Evolutionary conservation across 2,888 invertebrate species (phyloP).

Genomic region (Athalia circularis): DNA sequence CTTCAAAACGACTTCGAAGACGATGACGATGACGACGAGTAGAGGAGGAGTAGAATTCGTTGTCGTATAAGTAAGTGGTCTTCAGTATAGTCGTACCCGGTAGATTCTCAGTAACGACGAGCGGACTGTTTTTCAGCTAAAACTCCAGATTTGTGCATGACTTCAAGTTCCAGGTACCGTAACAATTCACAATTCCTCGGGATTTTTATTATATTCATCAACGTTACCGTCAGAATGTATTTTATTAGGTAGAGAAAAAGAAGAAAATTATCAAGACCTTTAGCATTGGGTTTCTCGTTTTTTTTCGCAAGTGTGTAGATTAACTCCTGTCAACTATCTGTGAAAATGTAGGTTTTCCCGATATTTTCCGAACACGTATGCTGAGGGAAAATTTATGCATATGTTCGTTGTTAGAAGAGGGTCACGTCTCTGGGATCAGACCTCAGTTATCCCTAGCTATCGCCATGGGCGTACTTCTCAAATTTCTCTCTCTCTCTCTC

Average conservation of each 20-base stretch:
- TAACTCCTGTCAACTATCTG: background rate
- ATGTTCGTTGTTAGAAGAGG: conserved; percentile 12
- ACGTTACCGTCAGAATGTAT: no score
- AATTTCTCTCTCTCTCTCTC: background rate
- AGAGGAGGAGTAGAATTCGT: conserved; percentile 17
- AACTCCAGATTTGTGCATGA: no score
- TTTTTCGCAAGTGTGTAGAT: background rate
- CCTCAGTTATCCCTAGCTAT: conserved; percentile 25
- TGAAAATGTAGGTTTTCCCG: background rate
- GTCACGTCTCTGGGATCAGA: conserved; percentile 32
- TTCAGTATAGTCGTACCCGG: background rate
- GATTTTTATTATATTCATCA: no score
- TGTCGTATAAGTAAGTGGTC: conserved; percentile 26
- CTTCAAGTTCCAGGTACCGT: background rate
- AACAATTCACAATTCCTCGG: no score
- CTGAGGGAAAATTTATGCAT: background rate
- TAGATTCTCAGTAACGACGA: no score
- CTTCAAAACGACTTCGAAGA: background rate
- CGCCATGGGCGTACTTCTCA: conserved; percentile 3
- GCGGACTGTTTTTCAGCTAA: background rate
- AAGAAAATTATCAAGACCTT: no score
- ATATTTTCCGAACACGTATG: background rate
- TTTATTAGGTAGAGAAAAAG: no score
- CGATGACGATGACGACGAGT: background rate
- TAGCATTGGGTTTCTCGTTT: no score